Percentiles rank a stretch among this genome's conserved stretches.
Evolutionary conservation across 1,140 invertebrate genomes (phyloP).

Genomic region (Megalopta genalis): DNA sequence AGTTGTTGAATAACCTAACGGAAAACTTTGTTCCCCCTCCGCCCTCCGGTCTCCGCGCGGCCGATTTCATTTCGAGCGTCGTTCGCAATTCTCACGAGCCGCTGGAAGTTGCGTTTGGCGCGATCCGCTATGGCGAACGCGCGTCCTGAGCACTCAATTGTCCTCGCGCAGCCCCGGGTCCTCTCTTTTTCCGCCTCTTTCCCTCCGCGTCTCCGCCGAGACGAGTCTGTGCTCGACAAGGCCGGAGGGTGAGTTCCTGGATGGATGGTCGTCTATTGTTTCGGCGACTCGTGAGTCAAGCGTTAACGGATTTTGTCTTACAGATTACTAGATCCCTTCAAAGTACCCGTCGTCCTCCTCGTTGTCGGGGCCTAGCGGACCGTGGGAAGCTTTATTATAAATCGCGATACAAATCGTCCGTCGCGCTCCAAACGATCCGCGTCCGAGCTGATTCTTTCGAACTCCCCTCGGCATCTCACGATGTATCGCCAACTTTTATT

Average conservation of each 20-base stretch:
- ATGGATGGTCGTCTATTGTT: conserved; percentile 64
- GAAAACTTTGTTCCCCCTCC: not conserved
- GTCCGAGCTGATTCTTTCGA: too few relatives aligned
- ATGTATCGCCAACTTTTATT: too few relatives aligned
- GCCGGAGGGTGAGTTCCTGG: conserved; percentile 53
- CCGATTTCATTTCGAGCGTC: not conserved
- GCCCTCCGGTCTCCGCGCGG: not conserved
- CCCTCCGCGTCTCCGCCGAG: conserved; percentile 39
- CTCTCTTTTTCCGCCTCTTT: conserved; percentile 33
- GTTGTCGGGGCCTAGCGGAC: conserved; percentile 36
- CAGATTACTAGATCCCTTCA: conserved; percentile 73
- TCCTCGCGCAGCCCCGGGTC: conserved; percentile 33
- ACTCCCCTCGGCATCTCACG: too few relatives aligned
- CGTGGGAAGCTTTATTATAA: conserved; percentile 60
- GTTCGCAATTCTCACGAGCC: too few relatives aligned
- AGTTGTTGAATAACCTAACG: conserved; percentile 2
- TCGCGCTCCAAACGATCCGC: not conserved
- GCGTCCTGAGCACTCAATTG: conserved; percentile 55
- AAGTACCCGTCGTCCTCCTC: conserved; percentile 18
- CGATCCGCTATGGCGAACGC: not conserved
- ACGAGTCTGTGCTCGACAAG: conserved; percentile 36
- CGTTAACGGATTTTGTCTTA: conserved; percentile 78
- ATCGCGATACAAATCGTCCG: conserved; percentile 51
- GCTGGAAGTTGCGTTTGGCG: not conserved
- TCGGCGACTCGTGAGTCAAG: conserved; percentile 71